Evolutionary conservation across 2,797 vertebrate species (phyloP), one percentile per base, ranked within the genome.

Genomic region (Neolamprologus multifasciatus): DNA sequence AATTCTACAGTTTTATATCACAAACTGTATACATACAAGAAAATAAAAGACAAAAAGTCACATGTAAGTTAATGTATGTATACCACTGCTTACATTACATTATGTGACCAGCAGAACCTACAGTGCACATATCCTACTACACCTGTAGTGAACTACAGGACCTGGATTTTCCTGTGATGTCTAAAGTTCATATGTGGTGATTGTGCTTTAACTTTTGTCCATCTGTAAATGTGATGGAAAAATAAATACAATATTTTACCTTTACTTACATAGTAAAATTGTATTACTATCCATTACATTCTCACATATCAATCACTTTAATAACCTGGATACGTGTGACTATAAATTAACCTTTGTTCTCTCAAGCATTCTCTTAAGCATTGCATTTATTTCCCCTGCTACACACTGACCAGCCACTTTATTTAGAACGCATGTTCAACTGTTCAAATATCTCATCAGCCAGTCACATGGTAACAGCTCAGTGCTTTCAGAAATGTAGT

Each of bases 141-240:
- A n/a, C n/a, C n/a, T 57, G 26, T 57, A 31, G 26, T 31, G 55
- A 17, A 59, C 26, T 9, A 31, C 26, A 31, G 26, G 2, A 55
- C 54, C 8, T 29, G 13, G 55, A 59, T 33, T 59, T 62, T 59
- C 57, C 55, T 59, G 26, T 59, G 55, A 59, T 59, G 55, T 59
- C 26, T 1, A 59, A 59, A 59, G 14, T 0, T 0, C 57, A 62
- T 0, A 62, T 62, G 6, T 62, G 57, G 16, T 0, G 0, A 62
- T 33, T 62, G 9, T 62, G 57, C 57, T 62, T 62, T 33, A 62
- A 62, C 29, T 62, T 11, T 33, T 62, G 57, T 62, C 57, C 57
- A 33, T 33, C 29, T 62, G 57, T 33, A 62, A 62, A 62, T 62
- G 57, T 62, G 16, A 62, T 62, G 29, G 29, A 5, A 62, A 0